Evolutionary conservation across 2,888 invertebrate species (phyloP).

Genomic region (Ariolimax columbianus): DNA sequence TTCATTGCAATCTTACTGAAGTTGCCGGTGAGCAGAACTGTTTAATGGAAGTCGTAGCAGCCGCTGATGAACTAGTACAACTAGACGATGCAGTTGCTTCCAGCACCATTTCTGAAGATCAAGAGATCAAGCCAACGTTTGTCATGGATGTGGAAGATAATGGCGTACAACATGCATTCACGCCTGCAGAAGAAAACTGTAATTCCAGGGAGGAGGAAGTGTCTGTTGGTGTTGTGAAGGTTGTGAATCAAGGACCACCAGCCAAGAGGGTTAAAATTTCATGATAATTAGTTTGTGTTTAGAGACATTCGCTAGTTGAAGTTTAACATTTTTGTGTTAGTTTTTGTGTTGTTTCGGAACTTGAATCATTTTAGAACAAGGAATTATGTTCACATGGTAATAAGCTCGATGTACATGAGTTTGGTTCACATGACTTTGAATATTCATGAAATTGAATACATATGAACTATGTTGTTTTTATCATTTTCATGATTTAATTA

Average conservation of each 20-base stretch:
- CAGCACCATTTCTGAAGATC: background rate
- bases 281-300: constrained; percentile 11
- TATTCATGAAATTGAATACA: too few relatives aligned
- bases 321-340: background rate
- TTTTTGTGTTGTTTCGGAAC: background rate
- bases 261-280: constrained; percentile 17
- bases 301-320: background rate
- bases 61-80: constrained; percentile 38
- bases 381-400: background rate
- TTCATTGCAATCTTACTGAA: too few relatives aligned
- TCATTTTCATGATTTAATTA: too few relatives aligned
- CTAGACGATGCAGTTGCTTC: constrained; percentile 23
- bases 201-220: background rate
- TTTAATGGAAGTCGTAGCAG: constrained; percentile 44
- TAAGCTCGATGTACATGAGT: too few relatives aligned
- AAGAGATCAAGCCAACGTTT: constrained; percentile 9
- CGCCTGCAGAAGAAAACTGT: constrained; percentile 8
- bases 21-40: constrained; percentile 11
- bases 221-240: background rate
- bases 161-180: background rate
- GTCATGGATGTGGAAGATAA: constrained; percentile 18
- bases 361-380: background rate
- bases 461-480: too few relatives aligned
- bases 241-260: background rate
- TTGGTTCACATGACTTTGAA: too few relatives aligned